These are phyloP conservation scores for Teinopalpus imperialis DNA, from an alignment of 2,888 invertebrate genomes.

Conservation along the genomic window DNA sequence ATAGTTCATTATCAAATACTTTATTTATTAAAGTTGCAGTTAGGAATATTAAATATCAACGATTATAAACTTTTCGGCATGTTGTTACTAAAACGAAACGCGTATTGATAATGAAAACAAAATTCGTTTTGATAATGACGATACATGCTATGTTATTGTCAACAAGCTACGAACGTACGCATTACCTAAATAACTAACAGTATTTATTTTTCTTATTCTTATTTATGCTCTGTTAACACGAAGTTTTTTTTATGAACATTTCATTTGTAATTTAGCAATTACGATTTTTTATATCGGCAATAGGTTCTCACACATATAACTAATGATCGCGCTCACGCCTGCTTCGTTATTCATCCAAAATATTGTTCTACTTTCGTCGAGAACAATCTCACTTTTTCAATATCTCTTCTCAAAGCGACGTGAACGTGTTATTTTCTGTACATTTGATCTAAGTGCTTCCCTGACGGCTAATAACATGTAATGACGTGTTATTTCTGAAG, in stretches of 20 bases:
- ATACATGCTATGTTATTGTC: conserved; percentile 28
- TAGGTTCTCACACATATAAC: neutral
- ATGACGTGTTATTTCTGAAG: conserved; percentile 76
- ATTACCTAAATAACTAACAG: conserved; percentile 64
- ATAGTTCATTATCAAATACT: no score
- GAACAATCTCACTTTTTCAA: conserved; percentile 58
- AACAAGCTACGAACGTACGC: conserved; percentile 50
- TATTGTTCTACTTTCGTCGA: conserved; percentile 28
- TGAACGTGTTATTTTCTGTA: conserved; percentile 68
- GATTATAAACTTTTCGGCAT: no score
- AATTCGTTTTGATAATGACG: no score
- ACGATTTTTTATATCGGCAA: conserved; percentile 26
- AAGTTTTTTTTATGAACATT: conserved; percentile 53
- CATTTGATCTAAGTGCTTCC: conserved; percentile 75
- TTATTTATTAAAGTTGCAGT: no score
- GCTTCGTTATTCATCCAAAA: conserved; percentile 22
- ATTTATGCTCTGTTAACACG: conserved; percentile 65
- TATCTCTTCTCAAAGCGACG: conserved; percentile 54
- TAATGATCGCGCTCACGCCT: conserved; percentile 16
- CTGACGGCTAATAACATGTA: conserved; percentile 73
- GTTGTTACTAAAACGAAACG: no score
- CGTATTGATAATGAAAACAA: no score
- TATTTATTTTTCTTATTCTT: conserved; percentile 45
- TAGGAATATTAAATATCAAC: no score
- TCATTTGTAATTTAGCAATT: conserved; percentile 49